phyloP scores from a whole-genome alignment of 2,888 invertebrate species.

The Parasteatoda lunata region DNA sequence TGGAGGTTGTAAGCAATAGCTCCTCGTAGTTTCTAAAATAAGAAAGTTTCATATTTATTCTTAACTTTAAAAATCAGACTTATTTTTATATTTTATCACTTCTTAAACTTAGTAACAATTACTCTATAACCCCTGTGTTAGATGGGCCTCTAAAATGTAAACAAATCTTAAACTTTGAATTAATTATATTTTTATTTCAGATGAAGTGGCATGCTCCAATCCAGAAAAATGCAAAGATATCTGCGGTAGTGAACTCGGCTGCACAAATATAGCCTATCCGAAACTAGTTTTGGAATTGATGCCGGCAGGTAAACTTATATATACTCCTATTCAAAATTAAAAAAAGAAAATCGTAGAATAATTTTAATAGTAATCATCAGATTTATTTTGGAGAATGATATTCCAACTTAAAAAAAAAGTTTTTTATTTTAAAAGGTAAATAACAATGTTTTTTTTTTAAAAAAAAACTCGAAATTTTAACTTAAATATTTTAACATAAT shows the following conservation, averaged over 20 bases:
- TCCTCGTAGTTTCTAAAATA: neutral
- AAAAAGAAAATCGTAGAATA: too few relatives aligned
- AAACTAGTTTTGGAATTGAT: slow-evolving; percentile 75
- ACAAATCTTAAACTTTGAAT: neutral
- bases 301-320: slow-evolving; percentile 73
- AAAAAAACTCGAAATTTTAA: too few relatives aligned
- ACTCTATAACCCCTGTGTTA: neutral
- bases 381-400: too few relatives aligned
- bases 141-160: too few relatives aligned
- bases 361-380: too few relatives aligned
- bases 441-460: too few relatives aligned
- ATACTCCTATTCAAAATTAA: too few relatives aligned
- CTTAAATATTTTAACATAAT: too few relatives aligned
- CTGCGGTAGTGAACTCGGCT: slow-evolving; percentile 75
- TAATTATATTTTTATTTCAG: slow-evolving; percentile 69
- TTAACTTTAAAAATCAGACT: neutral
- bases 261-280: slow-evolving; percentile 77
- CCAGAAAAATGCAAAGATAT: slow-evolving; percentile 74
- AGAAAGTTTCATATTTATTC: neutral
- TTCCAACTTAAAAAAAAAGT: too few relatives aligned
- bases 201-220: slow-evolving; percentile 76
- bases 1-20: too few relatives aligned
- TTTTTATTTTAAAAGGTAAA: too few relatives aligned
- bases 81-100: neutral
- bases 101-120: neutral